Conservation (phyloP, 2,888 invertebrate species). For the Agrotis clavis region DNA sequence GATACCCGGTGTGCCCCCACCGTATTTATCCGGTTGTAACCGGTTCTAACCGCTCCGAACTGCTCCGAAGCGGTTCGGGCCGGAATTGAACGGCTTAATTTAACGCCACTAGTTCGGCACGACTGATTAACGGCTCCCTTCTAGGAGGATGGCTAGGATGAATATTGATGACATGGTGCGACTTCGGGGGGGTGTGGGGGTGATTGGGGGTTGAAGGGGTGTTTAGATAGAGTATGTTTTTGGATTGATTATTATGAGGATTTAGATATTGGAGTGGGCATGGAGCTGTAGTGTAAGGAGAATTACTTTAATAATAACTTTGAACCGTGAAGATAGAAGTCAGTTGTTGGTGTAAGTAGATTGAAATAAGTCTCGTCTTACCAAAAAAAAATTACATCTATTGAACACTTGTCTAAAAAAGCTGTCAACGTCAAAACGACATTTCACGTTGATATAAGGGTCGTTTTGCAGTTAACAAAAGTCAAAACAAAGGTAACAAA, state of each 20-base stretch:
- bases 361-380: no score
- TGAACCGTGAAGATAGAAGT: no score
- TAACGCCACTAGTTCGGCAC: constrained; percentile 58
- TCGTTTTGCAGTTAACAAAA: no score
- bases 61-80: constrained; percentile 53
- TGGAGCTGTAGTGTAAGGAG: no score
- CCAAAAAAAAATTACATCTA: no score
- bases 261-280: background rate
- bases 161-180: constrained; percentile 62
- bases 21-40: constrained; percentile 64
- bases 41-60: constrained; percentile 66
- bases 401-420: no score
- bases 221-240: constrained; percentile 19
- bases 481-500: no score
- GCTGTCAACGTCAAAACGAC: no score
- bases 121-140: constrained; percentile 66
- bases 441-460: no score
- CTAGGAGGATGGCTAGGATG: constrained; percentile 55
- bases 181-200: background rate
- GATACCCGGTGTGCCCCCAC: constrained; percentile 52
- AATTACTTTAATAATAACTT: background rate
- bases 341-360: no score
- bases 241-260: constrained; percentile 28
- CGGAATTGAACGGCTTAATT: constrained; percentile 69
- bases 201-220: background rate